These are phyloP conservation scores for Chrosomus eos DNA, from an alignment of 2,797 vertebrate genomes.

Conservation along the genomic window DNA sequence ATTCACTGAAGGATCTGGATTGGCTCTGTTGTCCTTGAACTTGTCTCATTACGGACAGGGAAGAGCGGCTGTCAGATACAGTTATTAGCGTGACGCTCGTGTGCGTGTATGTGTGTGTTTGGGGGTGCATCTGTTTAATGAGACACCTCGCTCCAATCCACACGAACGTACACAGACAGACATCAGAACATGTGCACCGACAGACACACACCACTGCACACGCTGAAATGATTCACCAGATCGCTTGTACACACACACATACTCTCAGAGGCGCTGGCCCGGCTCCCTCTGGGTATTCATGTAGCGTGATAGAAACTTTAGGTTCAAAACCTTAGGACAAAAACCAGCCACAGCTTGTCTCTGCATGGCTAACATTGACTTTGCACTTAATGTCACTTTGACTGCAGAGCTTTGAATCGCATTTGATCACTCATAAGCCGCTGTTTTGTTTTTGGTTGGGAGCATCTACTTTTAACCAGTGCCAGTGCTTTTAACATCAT, in stretches of 20 bases:
- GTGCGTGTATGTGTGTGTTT: constrained; percentile 8
- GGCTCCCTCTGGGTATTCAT: constrained; percentile 43
- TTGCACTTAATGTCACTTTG: constrained; percentile 11
- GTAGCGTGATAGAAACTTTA: constrained; percentile 30
- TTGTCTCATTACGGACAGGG: constrained; percentile 58
- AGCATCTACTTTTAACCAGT: not conserved
- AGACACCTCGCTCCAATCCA: constrained; percentile 54
- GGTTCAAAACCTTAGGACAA: constrained; percentile 29
- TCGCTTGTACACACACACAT: constrained; percentile 25
- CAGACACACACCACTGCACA: constrained; percentile 53
- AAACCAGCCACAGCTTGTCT: constrained; percentile 1
- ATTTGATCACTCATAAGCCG: constrained; percentile 21
- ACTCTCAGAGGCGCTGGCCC: not conserved
- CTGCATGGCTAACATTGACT: not conserved
- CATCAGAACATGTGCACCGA: constrained; percentile 45
- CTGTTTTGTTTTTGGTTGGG: constrained; percentile 10
- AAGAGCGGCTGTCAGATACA: constrained; percentile 57
- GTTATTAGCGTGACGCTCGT: constrained; percentile 50
- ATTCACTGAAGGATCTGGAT: constrained; percentile 40
- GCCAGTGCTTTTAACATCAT: constrained; percentile 6
- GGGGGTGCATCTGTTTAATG: constrained; percentile 50
- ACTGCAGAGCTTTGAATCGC: not conserved
- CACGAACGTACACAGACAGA: constrained; percentile 44
- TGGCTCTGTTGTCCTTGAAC: constrained; percentile 57
- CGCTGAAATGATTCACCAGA: constrained; percentile 10